Evolutionary conservation across 2,888 invertebrate genomes (phyloP).

Genomic region (Xylota sylvarum): DNA sequence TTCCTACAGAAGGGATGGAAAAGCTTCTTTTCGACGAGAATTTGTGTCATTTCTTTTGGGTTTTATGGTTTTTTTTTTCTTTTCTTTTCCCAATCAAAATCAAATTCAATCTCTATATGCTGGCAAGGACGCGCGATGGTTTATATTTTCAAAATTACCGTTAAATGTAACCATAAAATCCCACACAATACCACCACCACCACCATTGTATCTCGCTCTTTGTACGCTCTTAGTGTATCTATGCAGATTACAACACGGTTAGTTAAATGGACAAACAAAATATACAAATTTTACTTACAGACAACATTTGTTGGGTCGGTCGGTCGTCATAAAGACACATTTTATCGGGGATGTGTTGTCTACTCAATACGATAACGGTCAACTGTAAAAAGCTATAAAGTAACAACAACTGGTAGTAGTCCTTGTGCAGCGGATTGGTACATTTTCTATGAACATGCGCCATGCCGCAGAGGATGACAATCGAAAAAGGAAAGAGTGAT

Average conservation of each 20-base stretch:
- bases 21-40: slow-evolving; percentile 44
- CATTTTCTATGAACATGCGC: slow-evolving; percentile 64
- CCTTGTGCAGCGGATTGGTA: slow-evolving; percentile 32
- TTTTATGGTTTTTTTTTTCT: slow-evolving; percentile 17
- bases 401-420: slow-evolving; percentile 66
- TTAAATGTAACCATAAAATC: slow-evolving; percentile 40
- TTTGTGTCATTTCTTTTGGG: slow-evolving; percentile 27
- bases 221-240: slow-evolving; percentile 58
- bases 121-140: neutral
- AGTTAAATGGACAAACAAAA: slow-evolving; percentile 71
- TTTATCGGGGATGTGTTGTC: slow-evolving; percentile 57
- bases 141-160: slow-evolving; percentile 22
- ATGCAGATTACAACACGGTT: slow-evolving; percentile 68
- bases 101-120: slow-evolving; percentile 38
- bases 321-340: slow-evolving; percentile 68
- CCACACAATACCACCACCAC: slow-evolving; percentile 1
- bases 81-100: slow-evolving; percentile 53
- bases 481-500: neutral
- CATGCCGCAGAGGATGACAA: slow-evolving; percentile 29
- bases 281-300: slow-evolving; percentile 54
- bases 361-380: slow-evolving; percentile 62
- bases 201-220: slow-evolving; percentile 3
- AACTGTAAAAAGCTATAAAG: slow-evolving; percentile 63
- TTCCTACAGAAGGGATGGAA: neutral
- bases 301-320: slow-evolving; percentile 52